Base-by-base conservation (phyloP, 2,888 invertebrate genomes). In the Eristalis tenax region DNA sequence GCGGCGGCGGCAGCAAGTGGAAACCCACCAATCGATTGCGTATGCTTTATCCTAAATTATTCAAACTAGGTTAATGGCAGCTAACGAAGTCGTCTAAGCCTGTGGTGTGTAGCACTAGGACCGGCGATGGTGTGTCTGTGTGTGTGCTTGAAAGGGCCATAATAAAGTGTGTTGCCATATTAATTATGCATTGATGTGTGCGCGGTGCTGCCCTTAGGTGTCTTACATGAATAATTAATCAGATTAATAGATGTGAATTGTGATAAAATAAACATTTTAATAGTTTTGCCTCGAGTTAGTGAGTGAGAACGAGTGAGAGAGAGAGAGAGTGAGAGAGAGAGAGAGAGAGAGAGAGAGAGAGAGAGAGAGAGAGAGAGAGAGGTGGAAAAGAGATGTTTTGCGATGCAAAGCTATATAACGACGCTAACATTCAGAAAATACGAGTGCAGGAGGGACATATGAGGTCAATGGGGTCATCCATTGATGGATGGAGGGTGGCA, bases 31-130 rank as follows among this genome's bases (percentile, higher is more conserved):
- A 65, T 22, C 18, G 38, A 63, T 18, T 50, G 50, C 50, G 50
- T 18, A 8, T 50, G 50, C 18, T 18, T 50, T 86, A 57, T 57
- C 61, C 69, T 86, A 15, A 86, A 86, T 86, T 75, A 86, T 86
- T 86, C 74, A 83, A 83, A 75, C 50, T 71, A 83, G 83, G 86
- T 79, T 79, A 82, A 82, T 83, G 83, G 70, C 57, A 61, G 50
- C 50, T 18, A 50, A 50, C 18, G 50, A 50, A 50, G 18, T 18
- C 18, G 18, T 50, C 18, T 8, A 2, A 18, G 50, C 0, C 50
- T 18, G 50, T 50, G 50, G 0, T 18, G 18, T 50, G n/a, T n/a
- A 5, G 6, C 1, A 15, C 4, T 43, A 4, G 15, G n/a, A n/a
- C n/a, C n/a, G n/a, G n/a, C n/a, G n/a, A n/a, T n/a, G n/a, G n/a